phyloP scores from a whole-genome alignment of 2,888 invertebrate genomes.

The Philopedon plagiatum region DNA sequence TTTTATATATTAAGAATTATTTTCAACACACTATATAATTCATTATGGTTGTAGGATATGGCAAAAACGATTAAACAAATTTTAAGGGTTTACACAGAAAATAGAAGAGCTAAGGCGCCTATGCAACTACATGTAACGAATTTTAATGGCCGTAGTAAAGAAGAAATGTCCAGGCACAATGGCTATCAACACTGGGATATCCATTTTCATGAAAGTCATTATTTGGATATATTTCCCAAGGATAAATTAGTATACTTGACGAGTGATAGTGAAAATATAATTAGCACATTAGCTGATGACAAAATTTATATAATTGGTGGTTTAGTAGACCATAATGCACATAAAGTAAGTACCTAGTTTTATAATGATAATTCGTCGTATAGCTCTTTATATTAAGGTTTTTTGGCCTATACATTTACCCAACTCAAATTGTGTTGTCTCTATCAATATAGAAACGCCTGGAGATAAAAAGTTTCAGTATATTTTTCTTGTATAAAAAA shows the following conservation, averaged over 20 bases:
- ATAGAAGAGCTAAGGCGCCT: constrained; percentile 85
- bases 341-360: constrained; percentile 76
- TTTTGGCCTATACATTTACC: too few species aligned
- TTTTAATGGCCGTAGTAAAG: constrained; percentile 81
- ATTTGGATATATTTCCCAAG: constrained; percentile 80
- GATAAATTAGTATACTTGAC: constrained; percentile 90
- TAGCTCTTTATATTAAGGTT: too few species aligned
- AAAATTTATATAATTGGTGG: constrained; percentile 96
- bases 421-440: too few species aligned
- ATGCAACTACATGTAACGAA: constrained; percentile 88
- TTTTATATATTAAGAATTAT: too few species aligned
- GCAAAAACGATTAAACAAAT: constrained; percentile 93
- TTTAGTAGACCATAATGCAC: constrained; percentile 96
- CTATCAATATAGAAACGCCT: too few species aligned
- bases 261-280: constrained; percentile 92
- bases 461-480: too few species aligned
- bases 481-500: too few species aligned
- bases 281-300: constrained; percentile 81
- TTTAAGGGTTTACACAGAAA: constrained; percentile 90
- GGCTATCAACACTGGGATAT: constrained; percentile 96
- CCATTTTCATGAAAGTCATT: constrained; percentile 78
- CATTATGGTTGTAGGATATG: constrained; percentile 74
- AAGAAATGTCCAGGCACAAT: constrained; percentile 84
- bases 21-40: not conserved
- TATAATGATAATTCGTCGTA: constrained; percentile 2